A percentile compares a stretch with the other conserved stretches of the same genome.
phyloP scores from a whole-genome alignment of 2,113 vertebrate species.

The Clarias magur region DNA sequence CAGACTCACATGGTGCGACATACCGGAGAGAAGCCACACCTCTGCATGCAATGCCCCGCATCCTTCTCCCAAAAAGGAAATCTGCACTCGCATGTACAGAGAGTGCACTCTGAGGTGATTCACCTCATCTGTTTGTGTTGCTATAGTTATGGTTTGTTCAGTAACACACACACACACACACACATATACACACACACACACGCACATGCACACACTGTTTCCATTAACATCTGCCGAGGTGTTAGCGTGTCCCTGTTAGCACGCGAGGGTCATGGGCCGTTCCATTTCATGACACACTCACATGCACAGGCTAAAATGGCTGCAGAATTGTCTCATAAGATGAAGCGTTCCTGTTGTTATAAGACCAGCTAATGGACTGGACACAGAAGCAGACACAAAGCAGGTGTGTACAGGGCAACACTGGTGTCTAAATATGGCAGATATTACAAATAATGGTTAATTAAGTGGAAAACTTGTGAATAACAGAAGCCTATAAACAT shows the following conservation, averaged over 20 bases:
- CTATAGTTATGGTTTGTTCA: conserved; percentile 11
- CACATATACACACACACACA: neutral
- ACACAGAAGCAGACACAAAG: neutral
- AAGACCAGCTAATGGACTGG: conserved; percentile 2
- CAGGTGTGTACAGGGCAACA: neutral
- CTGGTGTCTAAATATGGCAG: neutral
- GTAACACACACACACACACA: neutral
- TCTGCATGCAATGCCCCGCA: conserved; percentile 93
- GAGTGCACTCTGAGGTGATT: conserved; percentile 94
- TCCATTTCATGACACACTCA: neutral
- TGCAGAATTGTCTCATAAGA: neutral
- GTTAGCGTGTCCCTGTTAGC: conserved; percentile 72
- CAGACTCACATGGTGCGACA: conserved; percentile 98
- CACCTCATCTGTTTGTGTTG: neutral
- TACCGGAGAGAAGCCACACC: conserved; percentile 94
- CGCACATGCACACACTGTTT: neutral
- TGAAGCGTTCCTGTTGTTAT: neutral
- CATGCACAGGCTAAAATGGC: neutral
- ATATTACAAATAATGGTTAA: neutral
- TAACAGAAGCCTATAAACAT: neutral
- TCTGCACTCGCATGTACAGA: conserved; percentile 93
- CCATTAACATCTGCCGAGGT: conserved; percentile 56
- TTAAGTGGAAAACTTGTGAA: neutral
- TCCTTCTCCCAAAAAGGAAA: conserved; percentile 99
- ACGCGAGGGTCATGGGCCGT: neutral